Evolutionary conservation across 2,797 vertebrate species (phyloP).

Genomic region (Alfaro cultratus): DNA sequence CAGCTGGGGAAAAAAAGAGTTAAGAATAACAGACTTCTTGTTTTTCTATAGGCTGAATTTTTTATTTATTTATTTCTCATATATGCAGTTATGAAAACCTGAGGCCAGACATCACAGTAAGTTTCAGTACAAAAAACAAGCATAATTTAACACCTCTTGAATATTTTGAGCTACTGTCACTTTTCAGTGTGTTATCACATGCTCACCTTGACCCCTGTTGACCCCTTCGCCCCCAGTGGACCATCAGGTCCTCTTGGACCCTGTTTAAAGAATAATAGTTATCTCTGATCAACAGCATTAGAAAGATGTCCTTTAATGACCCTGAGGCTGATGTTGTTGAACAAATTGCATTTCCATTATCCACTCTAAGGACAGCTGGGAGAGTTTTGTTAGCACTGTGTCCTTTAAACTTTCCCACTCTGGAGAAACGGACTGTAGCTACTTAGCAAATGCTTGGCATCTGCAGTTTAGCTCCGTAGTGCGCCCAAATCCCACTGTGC

Average conservation of each 20-base stretch:
- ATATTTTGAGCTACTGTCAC: not conserved
- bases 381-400: conserved; percentile 24
- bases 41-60: conserved; percentile 1
- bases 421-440: conserved; percentile 29
- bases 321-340: conserved; percentile 14
- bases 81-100: conserved; percentile 16
- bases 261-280: conserved; percentile 47
- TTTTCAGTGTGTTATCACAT: conserved; percentile 7
- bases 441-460: conserved; percentile 53
- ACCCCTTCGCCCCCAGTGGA: conserved; percentile 67
- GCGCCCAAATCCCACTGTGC: conserved; percentile 38
- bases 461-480: conserved; percentile 18
- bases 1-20: conserved; percentile 60
- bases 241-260: conserved; percentile 78
- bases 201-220: conserved; percentile 74
- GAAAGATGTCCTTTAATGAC: conserved; percentile 14
- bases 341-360: conserved; percentile 33
- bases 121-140: not conserved
- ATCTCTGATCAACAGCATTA: conserved; percentile 24
- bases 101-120: conserved; percentile 13
- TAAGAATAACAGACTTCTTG: conserved; percentile 25
- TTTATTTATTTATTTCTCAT: not conserved
- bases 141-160: conserved; percentile 2
- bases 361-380: conserved; percentile 19
- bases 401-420: conserved; percentile 25